Evolutionary conservation across 1,140 invertebrate genomes (phyloP).

Genomic region (Oppia nitens): DNA sequence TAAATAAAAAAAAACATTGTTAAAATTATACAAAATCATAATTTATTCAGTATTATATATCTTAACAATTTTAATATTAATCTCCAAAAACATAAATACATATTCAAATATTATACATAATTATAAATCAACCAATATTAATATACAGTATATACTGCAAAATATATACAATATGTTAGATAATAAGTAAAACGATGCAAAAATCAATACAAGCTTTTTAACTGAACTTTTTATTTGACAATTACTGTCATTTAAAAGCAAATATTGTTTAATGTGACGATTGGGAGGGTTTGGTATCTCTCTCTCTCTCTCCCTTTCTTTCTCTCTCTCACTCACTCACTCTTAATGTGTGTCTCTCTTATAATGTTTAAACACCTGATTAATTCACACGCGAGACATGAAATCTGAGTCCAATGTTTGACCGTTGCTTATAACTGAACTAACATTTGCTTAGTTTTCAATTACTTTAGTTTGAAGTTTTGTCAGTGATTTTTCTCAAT

Average conservation of each 20-base stretch:
- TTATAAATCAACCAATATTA: no score
- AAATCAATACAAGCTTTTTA: no score
- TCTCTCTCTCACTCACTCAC: constrained; percentile 11
- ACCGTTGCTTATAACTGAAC: neutral
- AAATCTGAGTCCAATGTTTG: neutral
- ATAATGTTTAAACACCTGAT: neutral
- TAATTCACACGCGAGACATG: neutral
- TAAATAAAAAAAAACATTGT: no score
- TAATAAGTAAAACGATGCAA: no score
- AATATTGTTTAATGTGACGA: neutral
- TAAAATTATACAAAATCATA: no score
- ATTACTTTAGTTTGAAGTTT: neutral
- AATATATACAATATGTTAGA: no score
- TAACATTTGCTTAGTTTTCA: neutral
- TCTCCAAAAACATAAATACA: no score
- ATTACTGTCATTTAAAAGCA: neutral
- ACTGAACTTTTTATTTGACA: no score
- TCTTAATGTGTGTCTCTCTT: neutral
- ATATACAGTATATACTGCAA: no score
- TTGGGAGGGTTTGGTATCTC: neutral
- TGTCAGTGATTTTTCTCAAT: neutral
- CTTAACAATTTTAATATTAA: no score
- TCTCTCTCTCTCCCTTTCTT: neutral
- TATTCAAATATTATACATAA: no score
- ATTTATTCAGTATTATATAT: no score